Conservation (phyloP, 2,888 invertebrate genomes). For the Lamellibrachia columna region DNA sequence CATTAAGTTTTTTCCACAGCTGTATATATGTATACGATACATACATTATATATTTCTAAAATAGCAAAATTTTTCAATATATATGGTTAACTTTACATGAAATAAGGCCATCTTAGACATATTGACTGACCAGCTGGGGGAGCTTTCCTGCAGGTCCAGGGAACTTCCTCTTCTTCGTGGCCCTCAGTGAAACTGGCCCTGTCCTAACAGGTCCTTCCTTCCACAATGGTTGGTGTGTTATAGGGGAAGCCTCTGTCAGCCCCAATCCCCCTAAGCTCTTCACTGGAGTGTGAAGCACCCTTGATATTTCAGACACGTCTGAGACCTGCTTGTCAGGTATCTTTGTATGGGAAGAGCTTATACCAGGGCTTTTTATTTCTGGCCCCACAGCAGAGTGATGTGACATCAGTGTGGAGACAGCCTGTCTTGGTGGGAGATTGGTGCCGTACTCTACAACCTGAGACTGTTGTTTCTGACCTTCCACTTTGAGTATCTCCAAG, state of each 20-base stretch:
- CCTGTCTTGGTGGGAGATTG: neutral
- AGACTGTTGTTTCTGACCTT: neutral
- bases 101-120: neutral
- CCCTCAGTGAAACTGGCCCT: neutral
- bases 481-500: neutral
- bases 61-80: neutral
- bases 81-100: neutral
- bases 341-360: no score
- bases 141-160: constrained; percentile 62
- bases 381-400: neutral
- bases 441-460: no score
- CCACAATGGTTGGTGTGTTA: neutral
- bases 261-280: neutral
- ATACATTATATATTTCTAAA: neutral
- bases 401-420: neutral
- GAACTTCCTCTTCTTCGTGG: constrained; percentile 49
- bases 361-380: no score
- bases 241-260: neutral
- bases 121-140: constrained; percentile 52
- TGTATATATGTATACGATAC: no score
- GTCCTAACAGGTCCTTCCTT: neutral
- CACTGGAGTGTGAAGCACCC: neutral
- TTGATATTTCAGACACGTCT: neutral
- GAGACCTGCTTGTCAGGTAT: no score
- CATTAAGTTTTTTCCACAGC: no score